Conservation (phyloP, 2,113 vertebrate species). For the Sus scrofa region T2T-Sscrofa CM000812.6:9918501-9919000, state of each 20-base stretch:
- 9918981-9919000: not conserved
- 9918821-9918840: too few species aligned
- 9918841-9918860: not conserved
- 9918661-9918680: too few species aligned
- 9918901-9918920: accelerated
- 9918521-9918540: not conserved
- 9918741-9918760: too few species aligned
- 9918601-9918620: not conserved
- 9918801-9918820: too few species aligned
- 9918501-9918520: not conserved
- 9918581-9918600: not conserved
- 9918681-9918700: too few species aligned
- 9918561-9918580: not conserved
- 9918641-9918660: too few species aligned
- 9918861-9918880: not conserved
- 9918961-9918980: not conserved
- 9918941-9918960: not conserved
- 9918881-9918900: not conserved
- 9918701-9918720: too few species aligned
- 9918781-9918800: too few species aligned
- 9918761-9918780: too few species aligned
- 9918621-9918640: too few species aligned
- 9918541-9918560: not conserved
- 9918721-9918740: too few species aligned
- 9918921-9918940: not conserved